Base-by-base conservation (phyloP, 2,888 invertebrate genomes). In the Xanthia icteritia region DNA sequence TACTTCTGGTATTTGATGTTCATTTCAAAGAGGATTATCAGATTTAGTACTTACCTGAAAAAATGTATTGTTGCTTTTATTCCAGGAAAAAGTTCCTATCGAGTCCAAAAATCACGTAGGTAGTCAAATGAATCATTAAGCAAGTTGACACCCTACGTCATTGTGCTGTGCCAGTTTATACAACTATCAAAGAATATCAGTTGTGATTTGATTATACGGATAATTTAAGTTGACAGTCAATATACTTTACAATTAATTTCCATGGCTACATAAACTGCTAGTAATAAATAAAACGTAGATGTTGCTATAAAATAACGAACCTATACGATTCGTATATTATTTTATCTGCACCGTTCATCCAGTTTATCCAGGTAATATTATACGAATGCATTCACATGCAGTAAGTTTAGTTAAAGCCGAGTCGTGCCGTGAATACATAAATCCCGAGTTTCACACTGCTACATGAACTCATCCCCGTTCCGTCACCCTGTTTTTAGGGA, bases 401-500 rank as follows among this genome's bases (percentile, higher is more conserved):
- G 65, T 77, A 82, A 82, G 79, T 86, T 86, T 81, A 77, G 65
- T 74, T 70, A 69, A 73, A 73, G 54, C 78, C 64, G 27, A n/a
- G 27, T 58, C 73, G 82, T 81, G 74, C 65, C 15, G 39, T 63
- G 54, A 23, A 58, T 58, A 27, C 6, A 75, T 85, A 75, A 77
- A 77, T 73, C 63, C 42, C 5, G 17, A 65, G 65, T 42, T 74
- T 60, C 75, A 84, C 72, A 60, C 70, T n/a, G 60, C 36, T 67
- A 71, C 72, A 76, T 67, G 48, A 77, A 81, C 69, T 74, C 56
- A 48, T 58, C 31, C 31, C 51, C 36, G 20, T 67, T 60, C 51
- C 5, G 31, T 76, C 69, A 79, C 27, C 56, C 15, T 51, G 31
- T 54, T 80, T 83, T 75, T 69, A 63, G 39, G 45, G 23, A 68